Evolutionary conservation across 2,888 invertebrate genomes (phyloP).

Genomic region (Hirtodrosophila trivittata): DNA sequence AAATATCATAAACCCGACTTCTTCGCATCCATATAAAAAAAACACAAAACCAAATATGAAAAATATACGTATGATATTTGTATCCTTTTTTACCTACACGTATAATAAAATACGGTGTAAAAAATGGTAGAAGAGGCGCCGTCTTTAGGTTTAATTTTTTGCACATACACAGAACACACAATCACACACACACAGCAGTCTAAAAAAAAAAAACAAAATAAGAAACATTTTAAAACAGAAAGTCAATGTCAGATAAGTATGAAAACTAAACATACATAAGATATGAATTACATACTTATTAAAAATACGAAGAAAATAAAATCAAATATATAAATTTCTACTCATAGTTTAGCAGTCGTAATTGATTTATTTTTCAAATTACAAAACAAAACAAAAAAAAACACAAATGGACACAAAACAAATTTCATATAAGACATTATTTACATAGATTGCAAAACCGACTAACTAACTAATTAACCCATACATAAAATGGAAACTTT

Average conservation of each 20-base stretch:
- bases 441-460: constrained; percentile 50
- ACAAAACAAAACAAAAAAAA: constrained; percentile 28
- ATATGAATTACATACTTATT: constrained; percentile 43
- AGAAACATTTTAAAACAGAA: too few relatives aligned
- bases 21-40: constrained; percentile 43
- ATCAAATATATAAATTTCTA: constrained; percentile 62
- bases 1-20: constrained; percentile 37
- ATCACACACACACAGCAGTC: constrained; percentile 24
- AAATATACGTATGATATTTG: constrained; percentile 63
- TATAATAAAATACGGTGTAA: constrained; percentile 29
- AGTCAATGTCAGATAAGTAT: constrained; percentile 63
- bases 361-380: constrained; percentile 75
- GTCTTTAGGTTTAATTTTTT: constrained; percentile 66
- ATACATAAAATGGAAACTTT: constrained; percentile 47
- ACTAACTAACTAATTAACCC: constrained; percentile 44
- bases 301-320: constrained; percentile 23
- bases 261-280: constrained; percentile 50
- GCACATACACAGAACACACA: constrained; percentile 34
- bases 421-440: constrained; percentile 54
- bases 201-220: constrained; percentile 14
- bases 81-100: constrained; percentile 72
- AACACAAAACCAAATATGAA: constrained; percentile 17
- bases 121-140: constrained; percentile 30
- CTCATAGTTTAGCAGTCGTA: constrained; percentile 78
- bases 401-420: constrained; percentile 39